Evolutionary conservation across 2,113 vertebrate genomes (phyloP).

Genomic region (Blennius ocellaris): DNA sequence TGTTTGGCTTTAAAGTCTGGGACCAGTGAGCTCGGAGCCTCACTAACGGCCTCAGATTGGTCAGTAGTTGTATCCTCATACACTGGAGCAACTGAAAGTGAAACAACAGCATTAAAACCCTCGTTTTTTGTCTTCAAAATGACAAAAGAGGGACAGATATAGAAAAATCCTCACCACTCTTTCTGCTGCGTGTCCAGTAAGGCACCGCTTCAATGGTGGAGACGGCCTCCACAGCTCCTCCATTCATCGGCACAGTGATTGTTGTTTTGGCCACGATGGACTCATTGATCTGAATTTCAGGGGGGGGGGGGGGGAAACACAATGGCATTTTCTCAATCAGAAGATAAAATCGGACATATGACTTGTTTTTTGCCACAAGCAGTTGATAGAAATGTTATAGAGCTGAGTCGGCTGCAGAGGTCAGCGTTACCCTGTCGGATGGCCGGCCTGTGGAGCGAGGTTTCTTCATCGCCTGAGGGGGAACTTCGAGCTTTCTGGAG

Average conservation of each 20-base stretch:
- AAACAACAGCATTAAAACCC: too few species aligned
- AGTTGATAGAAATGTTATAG: constrained; percentile 4
- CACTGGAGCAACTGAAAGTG: constrained; percentile 24
- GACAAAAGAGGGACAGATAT: neutral
- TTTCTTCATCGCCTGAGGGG: constrained; percentile 87
- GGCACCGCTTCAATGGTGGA: constrained; percentile 92
- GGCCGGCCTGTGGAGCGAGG: constrained; percentile 84
- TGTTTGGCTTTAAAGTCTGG: constrained; percentile 35
- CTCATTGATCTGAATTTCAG: constrained; percentile 86
- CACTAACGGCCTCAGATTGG: constrained; percentile 68
- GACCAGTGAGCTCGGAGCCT: constrained; percentile 75
- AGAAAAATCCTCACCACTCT: constrained; percentile 80
- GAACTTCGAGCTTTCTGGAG: constrained; percentile 88
- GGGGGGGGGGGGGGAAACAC: neutral
- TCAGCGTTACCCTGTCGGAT: constrained; percentile 86
- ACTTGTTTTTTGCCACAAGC: too few species aligned
- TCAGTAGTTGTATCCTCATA: constrained; percentile 81
- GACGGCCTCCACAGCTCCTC: constrained; percentile 89
- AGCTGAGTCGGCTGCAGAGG: constrained; percentile 36
- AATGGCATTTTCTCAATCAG: too few species aligned
- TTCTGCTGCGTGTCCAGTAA: constrained; percentile 79
- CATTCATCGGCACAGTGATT: constrained; percentile 88
- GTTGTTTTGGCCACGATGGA: constrained; percentile 94
- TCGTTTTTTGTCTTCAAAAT: too few species aligned
- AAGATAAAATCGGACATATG: too few species aligned